phyloP scores from a whole-genome alignment of 2,797 vertebrate genomes.

The Sphenodon punctatus region DNA sequence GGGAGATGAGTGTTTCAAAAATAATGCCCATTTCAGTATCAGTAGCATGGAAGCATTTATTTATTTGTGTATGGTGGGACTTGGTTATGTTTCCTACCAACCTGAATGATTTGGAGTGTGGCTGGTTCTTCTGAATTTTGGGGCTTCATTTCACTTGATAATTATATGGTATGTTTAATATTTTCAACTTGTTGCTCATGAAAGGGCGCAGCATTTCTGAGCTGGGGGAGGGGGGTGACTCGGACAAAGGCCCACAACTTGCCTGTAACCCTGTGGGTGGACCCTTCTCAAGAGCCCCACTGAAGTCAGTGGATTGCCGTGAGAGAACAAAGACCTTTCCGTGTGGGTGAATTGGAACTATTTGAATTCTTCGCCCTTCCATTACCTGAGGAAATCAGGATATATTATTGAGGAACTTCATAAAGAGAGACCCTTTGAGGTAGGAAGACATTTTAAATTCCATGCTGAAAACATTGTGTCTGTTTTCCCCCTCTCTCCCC shows the following conservation, averaged over 20 bases:
- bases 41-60: constrained; percentile 45
- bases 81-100: background rate
- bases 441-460: too few species aligned
- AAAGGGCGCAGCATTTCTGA: background rate
- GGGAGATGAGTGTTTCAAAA: constrained; percentile 40
- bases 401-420: too few species aligned
- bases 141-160: background rate
- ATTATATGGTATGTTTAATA: background rate
- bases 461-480: too few species aligned
- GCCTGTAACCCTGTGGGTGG: background rate
- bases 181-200: background rate
- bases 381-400: too few species aligned
- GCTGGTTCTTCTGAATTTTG: background rate
- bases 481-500: too few species aligned
- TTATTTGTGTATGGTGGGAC: background rate
- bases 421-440: too few species aligned
- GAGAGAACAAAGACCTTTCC: too few species aligned
- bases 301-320: background rate
- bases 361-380: too few species aligned
- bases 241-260: background rate
- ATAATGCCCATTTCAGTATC: background rate
- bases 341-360: too few species aligned
- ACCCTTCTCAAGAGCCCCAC: background rate
- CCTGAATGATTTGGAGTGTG: background rate
- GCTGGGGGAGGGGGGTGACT: background rate